Evolutionary conservation across 2,888 invertebrate species (phyloP).

Genomic region (Piscicola geometra): DNA sequence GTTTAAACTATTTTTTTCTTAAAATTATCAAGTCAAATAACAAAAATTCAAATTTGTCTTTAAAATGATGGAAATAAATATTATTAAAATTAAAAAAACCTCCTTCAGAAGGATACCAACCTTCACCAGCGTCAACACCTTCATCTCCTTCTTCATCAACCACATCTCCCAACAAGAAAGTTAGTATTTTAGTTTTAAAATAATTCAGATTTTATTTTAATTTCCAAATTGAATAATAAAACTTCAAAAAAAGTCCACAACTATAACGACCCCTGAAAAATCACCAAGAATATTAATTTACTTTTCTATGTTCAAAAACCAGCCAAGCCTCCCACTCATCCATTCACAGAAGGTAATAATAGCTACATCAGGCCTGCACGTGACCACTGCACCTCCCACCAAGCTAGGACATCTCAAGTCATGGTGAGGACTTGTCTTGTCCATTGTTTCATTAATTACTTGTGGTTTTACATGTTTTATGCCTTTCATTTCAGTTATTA

Average conservation of each 20-base stretch:
- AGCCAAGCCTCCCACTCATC: not conserved
- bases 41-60: too few relatives aligned
- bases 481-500: too few relatives aligned
- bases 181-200: not conserved
- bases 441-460: too few relatives aligned
- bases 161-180: not conserved
- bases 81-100: not conserved
- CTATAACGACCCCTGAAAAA: too few relatives aligned
- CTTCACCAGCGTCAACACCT: too few relatives aligned
- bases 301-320: not conserved
- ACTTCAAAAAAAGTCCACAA: too few relatives aligned
- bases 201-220: not conserved
- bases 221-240: not conserved
- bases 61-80: not conserved
- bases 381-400: slow-evolving; percentile 25
- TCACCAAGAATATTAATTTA: too few relatives aligned
- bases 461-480: too few relatives aligned
- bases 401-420: not conserved
- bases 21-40: too few relatives aligned
- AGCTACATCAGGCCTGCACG: slow-evolving; percentile 24
- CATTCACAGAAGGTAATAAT: slow-evolving; percentile 1
- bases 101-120: too few relatives aligned
- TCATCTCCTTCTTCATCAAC: not conserved
- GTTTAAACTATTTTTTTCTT: too few relatives aligned
- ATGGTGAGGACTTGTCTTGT: not conserved